Evolutionary conservation across 2,888 invertebrate species (phyloP), one percentile per base, ranked within the genome.

Genomic region (Caenorhabditis sp.): DNA sequence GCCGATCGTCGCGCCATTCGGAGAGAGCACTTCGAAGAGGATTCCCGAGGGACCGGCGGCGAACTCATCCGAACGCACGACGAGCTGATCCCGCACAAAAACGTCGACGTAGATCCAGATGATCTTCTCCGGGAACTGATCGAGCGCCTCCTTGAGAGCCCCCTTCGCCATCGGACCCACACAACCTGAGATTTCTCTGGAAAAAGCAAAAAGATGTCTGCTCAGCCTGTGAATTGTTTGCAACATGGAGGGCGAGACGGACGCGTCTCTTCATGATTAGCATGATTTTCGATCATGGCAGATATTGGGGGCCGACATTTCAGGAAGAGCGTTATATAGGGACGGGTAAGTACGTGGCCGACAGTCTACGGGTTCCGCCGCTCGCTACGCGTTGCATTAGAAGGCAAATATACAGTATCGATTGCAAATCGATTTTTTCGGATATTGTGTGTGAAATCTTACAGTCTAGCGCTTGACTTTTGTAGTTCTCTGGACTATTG

Each of bases 61-160:
- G 32, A 82, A 80, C 22, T 75, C 79, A 24, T 62, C 56, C 1
- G 55, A 48, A 6, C 71, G 58, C 2, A 58, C 65, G 11, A 85
- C 73, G 13, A 86, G 50, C 56, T 86, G 84, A 11, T 71, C 58
- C 8, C 78, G 70, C 5, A 82, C 72, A 45, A 84, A 80, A n/a
- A 81, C 79, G 53, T 86, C 86, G 6, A 83, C 61, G 48, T 86
- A 86, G 43, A 86, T 77, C 86, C 86, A 86, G 20, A 71, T 68
- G 13, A 82, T 66, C 50, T 80, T 66, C 11, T 82, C 81, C 15
- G 78, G 56, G 32, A 74, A 78, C 6, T 56, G 37, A 11, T 56
- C 39, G 13, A 84, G 35, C 11, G 74, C 72, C 62, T 83, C 78
- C 50, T 78, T 72, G 2, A 86, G 50, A 0, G 73, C 68, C 13